These are phyloP conservation scores for Hippocampus mohnikei DNA, from an alignment of 2,113 vertebrate species.

Conservation along the genomic window DNA sequence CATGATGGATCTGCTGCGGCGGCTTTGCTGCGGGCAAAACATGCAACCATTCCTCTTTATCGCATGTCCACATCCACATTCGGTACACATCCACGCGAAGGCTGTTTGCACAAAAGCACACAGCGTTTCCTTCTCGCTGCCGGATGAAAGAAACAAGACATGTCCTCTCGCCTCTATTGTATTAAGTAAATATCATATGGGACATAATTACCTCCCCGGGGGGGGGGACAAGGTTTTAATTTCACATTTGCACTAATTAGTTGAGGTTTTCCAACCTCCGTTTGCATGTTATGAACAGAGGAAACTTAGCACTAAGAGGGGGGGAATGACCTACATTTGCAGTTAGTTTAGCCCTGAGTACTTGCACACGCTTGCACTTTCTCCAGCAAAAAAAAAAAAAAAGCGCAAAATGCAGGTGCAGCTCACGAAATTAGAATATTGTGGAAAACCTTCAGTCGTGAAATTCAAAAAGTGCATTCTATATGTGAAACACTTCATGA, in stretches of 20 bases:
- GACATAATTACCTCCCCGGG: conserved; percentile 67
- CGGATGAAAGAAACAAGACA: conserved; percentile 53
- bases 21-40: conserved; percentile 44
- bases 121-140: conserved; percentile 31
- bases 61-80: conserved; percentile 9
- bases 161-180: conserved; percentile 43
- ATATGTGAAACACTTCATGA: background rate
- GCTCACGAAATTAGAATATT: background rate
- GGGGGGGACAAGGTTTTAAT: conserved; percentile 56
- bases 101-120: background rate
- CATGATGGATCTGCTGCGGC: conserved; percentile 20
- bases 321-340: conserved; percentile 57
- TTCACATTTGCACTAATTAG: conserved; percentile 65
- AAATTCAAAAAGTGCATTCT: background rate
- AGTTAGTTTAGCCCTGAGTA: conserved; percentile 33
- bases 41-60: conserved; percentile 6
- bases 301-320: conserved; percentile 26
- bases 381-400: conserved; percentile 5
- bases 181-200: conserved; percentile 67
- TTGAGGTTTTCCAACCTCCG: conserved; percentile 41
- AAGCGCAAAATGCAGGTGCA: background rate
- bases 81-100: conserved; percentile 17
- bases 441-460: background rate
- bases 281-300: conserved; percentile 46
- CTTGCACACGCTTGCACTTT: background rate